Conservation (phyloP, 2,888 invertebrate genomes). For the Psylliodes chrysocephalus region DNA sequence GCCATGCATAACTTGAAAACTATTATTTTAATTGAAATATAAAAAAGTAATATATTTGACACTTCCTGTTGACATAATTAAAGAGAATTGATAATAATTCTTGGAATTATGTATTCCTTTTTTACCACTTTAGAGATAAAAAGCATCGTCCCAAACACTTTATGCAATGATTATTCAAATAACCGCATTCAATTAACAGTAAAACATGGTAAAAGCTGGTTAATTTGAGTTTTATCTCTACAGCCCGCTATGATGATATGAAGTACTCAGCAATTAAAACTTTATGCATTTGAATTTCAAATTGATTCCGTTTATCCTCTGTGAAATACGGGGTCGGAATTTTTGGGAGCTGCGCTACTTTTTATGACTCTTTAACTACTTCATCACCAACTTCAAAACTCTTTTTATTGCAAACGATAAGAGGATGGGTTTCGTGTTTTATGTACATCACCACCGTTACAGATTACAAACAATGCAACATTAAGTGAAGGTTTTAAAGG, state of each 20-base stretch:
- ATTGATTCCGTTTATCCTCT: constrained; percentile 8
- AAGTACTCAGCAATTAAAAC: constrained; percentile 30
- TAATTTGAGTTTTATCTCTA: constrained; percentile 25
- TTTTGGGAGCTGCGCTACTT: neutral
- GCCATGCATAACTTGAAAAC: too few relatives aligned
- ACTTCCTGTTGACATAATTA: neutral
- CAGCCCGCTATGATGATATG: constrained; percentile 23
- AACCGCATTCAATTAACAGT: constrained; percentile 25
- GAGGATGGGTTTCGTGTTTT: too few relatives aligned
- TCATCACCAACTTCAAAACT: too few relatives aligned
- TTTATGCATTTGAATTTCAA: constrained; percentile 32
- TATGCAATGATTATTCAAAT: constrained; percentile 27
- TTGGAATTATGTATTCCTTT: constrained; percentile 7
- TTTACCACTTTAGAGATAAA: too few relatives aligned
- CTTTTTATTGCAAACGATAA: too few relatives aligned
- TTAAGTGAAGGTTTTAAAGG: too few relatives aligned
- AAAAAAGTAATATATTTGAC: neutral
- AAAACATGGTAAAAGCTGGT: constrained; percentile 25
- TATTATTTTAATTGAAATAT: too few relatives aligned
- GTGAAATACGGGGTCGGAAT: neutral
- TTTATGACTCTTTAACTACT: too few relatives aligned
- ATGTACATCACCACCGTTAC: too few relatives aligned
- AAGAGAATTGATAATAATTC: neutral
- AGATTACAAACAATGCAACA: too few relatives aligned
- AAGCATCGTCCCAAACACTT: constrained; percentile 11